These are phyloP conservation scores for Halcyon smyrnensis DNA, from an alignment of 2,797 vertebrate species.

Conservation along the genomic window DNA sequence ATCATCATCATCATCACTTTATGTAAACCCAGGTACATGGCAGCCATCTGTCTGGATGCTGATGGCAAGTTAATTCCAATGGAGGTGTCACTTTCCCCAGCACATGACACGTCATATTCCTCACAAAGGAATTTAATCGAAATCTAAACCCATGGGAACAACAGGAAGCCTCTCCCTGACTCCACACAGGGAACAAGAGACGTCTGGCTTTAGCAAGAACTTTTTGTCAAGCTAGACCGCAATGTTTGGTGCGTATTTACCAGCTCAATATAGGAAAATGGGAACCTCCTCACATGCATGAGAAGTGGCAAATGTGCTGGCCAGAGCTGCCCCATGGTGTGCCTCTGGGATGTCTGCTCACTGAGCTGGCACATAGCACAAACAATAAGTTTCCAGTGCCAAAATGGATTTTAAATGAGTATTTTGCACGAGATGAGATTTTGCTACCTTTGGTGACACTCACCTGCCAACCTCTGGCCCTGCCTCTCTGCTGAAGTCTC, in stretches of 20 bases:
- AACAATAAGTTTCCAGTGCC: background rate
- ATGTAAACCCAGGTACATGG: background rate
- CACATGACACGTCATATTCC: fast-evolving
- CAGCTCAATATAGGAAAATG: background rate
- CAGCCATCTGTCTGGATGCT: background rate
- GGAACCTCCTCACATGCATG: fast-evolving
- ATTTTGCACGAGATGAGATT: background rate
- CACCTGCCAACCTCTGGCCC: background rate
- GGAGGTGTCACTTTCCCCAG: background rate
- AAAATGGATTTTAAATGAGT: background rate
- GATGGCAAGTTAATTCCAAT: background rate
- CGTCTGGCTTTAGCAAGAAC: background rate
- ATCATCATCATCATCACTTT: background rate
- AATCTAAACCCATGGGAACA: background rate
- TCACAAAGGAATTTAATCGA: fast-evolving
- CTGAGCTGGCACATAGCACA: background rate
- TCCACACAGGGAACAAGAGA: background rate
- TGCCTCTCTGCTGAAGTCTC: background rate
- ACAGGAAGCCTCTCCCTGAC: background rate
- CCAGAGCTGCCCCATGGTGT: background rate
- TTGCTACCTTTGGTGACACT: background rate
- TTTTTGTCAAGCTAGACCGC: background rate
- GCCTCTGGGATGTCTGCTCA: background rate
- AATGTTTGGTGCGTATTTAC: background rate
- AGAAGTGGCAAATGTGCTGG: background rate